Evolutionary conservation across 2,113 vertebrate species (phyloP).

Genomic region (Malaclemys terrapin): DNA sequence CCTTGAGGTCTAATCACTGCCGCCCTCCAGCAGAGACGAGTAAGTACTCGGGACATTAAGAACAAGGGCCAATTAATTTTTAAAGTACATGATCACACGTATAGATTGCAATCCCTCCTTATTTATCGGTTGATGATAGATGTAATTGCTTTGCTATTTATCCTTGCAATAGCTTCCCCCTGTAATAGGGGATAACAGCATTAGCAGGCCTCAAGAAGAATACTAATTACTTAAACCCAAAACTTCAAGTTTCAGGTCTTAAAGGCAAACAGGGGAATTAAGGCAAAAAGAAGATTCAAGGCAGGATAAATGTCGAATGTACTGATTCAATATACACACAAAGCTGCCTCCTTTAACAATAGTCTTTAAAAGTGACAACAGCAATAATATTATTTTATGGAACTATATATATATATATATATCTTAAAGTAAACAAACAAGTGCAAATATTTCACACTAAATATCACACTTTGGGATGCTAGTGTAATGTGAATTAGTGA

Average conservation of each 20-base stretch:
- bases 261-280: conserved; percentile 39
- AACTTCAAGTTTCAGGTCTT: conserved; percentile 43
- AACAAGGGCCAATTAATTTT: conserved; percentile 16
- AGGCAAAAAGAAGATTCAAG: neutral
- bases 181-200: neutral
- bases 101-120: conserved; percentile 16
- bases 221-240: conserved; percentile 44
- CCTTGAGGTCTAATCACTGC: neutral
- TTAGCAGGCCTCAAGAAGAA: neutral
- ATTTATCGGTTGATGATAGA: conserved; percentile 35
- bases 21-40: neutral
- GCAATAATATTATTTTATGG: neutral
- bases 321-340: neutral
- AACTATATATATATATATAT: neutral
- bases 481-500: neutral
- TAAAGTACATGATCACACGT: neutral
- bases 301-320: neutral
- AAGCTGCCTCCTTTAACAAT: neutral
- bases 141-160: conserved; percentile 48
- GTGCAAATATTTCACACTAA: neutral
- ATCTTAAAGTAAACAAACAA: neutral
- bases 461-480: accelerated
- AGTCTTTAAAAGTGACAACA: neutral
- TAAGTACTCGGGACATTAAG: neutral
- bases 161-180: neutral